A percentile compares a stretch with the other conserved stretches of the same genome.
Conservation (phyloP, 2,113 vertebrate genomes). For the Pterocles burchelli region DNA sequence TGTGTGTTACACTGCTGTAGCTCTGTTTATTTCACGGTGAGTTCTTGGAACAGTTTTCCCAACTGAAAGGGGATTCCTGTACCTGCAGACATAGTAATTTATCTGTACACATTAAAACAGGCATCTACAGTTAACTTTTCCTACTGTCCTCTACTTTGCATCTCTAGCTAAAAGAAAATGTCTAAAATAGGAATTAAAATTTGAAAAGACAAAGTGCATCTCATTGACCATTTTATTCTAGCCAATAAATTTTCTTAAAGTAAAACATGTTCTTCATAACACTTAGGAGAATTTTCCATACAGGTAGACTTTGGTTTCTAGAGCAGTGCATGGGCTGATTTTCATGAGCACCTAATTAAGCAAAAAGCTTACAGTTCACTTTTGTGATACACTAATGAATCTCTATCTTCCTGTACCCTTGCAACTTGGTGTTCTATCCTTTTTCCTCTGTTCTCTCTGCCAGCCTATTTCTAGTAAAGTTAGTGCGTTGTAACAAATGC, state of each 20-base stretch:
- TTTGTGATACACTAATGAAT: background rate
- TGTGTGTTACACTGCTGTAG: background rate
- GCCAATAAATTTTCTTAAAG: background rate
- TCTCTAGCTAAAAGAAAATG: background rate
- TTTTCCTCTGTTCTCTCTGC: background rate
- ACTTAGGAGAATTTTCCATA: background rate
- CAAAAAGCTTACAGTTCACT: background rate
- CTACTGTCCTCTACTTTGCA: background rate
- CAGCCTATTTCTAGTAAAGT: background rate
- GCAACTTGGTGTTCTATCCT: background rate
- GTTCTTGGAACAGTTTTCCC: background rate
- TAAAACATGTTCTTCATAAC: background rate
- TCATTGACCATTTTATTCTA: background rate
- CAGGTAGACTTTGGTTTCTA: background rate
- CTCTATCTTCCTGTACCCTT: background rate
- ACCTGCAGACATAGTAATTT: background rate
- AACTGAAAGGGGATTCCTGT: background rate
- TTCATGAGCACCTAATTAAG: background rate
- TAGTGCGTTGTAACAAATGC: background rate
- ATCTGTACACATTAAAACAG: background rate
- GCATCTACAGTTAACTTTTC: background rate
- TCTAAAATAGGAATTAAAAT: background rate
- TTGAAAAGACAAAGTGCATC: background rate
- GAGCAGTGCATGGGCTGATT: background rate
- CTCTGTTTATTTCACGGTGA: background rate